Percentiles rank a stretch among this genome's conserved stretches.
Evolutionary conservation across 2,797 vertebrate genomes (phyloP).

Genomic region (Micrastur ruficollis): DNA sequence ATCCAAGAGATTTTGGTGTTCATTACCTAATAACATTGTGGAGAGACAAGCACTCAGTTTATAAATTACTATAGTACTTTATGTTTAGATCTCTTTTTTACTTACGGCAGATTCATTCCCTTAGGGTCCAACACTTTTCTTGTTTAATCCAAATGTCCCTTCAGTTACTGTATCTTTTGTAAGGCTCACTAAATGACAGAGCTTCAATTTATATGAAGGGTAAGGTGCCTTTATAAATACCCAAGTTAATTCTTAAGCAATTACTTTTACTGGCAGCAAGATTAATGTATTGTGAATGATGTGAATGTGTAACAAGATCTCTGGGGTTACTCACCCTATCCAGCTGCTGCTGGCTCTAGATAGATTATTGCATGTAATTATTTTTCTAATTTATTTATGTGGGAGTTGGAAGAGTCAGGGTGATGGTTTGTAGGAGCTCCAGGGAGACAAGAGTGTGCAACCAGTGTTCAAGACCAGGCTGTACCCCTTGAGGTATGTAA

Average conservation of each 20-base stretch:
- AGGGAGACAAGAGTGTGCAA: background rate
- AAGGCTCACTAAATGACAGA: background rate
- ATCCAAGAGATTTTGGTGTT: background rate
- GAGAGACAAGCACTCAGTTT: background rate
- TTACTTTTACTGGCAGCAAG: constrained; percentile 27
- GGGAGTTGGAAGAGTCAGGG: background rate
- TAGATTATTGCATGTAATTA: background rate
- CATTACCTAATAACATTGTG: background rate
- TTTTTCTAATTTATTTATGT: constrained; percentile 19
- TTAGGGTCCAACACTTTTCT: background rate
- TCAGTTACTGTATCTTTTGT: background rate
- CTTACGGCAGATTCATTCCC: background rate
- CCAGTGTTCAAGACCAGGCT: background rate
- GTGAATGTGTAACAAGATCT: constrained; percentile 1
- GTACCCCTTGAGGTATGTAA: background rate
- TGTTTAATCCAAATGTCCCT: background rate
- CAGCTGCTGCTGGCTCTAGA: background rate
- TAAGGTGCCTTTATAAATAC: constrained; percentile 18
- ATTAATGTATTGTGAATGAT: constrained; percentile 26
- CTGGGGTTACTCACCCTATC: background rate
- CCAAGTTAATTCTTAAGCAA: constrained; percentile 1
- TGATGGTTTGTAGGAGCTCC: background rate
- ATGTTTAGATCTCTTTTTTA: background rate
- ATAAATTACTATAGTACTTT: background rate
- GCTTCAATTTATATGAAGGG: background rate